phyloP scores from a whole-genome alignment of 2,888 invertebrate species.

The Aphelenchoides bicaudatus region DNA sequence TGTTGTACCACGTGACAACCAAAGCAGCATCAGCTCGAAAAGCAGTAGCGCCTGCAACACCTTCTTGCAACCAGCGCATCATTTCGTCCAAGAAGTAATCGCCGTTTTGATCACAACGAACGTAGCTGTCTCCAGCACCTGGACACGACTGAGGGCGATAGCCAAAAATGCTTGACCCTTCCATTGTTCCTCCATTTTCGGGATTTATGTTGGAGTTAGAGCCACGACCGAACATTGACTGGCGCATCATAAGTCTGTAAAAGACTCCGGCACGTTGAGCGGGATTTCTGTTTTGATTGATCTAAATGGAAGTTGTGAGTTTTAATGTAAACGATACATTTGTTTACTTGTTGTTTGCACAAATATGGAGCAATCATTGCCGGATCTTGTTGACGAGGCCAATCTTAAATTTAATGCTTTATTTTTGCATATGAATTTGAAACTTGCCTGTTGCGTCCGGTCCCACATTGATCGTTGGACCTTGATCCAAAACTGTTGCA shows the following conservation, averaged over 20 bases:
- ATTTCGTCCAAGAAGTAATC: conserved; percentile 59
- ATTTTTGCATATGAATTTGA: too few relatives aligned
- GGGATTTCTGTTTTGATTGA: conserved; percentile 53
- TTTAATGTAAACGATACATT: neutral
- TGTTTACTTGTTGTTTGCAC: conserved; percentile 55
- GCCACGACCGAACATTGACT: conserved; percentile 55
- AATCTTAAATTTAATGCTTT: too few relatives aligned
- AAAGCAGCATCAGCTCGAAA: conserved; percentile 86
- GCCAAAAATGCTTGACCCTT: conserved; percentile 49
- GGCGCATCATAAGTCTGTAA: conserved; percentile 54
- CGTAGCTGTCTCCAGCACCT: conserved; percentile 53
- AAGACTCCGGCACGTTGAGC: conserved; percentile 54
- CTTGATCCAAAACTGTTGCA: conserved; percentile 58
- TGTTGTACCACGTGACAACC: conserved; percentile 91
- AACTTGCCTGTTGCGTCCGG: conserved; percentile 51
- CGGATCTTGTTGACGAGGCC: conserved; percentile 58
- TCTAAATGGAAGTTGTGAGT: conserved; percentile 23
- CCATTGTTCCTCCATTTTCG: conserved; percentile 35
- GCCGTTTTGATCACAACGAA: conserved; percentile 48
- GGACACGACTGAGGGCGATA: conserved; percentile 46
- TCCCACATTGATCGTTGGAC: conserved; percentile 59
- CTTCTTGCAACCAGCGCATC: conserved; percentile 65
- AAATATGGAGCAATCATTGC: conserved; percentile 60
- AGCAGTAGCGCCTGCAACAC: conserved; percentile 80
- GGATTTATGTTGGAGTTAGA: conserved; percentile 45